Conservation (phyloP, 2,113 vertebrate genomes). For the Mastomys natalensis region DNA sequence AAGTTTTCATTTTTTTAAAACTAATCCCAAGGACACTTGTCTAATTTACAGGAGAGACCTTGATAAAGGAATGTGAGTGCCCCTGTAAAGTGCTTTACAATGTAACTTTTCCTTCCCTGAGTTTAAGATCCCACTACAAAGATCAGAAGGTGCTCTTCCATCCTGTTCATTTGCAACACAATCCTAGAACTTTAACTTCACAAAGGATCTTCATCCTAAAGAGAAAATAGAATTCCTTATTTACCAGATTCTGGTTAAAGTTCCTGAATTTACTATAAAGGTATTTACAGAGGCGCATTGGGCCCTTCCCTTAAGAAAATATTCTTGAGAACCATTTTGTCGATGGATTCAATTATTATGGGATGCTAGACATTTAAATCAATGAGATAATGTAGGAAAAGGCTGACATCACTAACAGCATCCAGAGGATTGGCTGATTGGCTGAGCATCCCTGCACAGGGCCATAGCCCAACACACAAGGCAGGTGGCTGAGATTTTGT, state of each 20-base stretch:
- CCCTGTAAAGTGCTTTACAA: conserved; percentile 6
- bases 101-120: not conserved
- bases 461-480: not conserved
- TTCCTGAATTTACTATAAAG: not conserved
- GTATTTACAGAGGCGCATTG: not conserved
- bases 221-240: not conserved
- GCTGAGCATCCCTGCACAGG: rapidly evolving
- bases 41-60: not conserved
- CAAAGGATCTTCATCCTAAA: not conserved
- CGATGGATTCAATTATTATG: not conserved
- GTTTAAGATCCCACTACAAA: not conserved
- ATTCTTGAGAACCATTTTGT: not conserved
- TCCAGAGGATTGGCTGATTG: not conserved
- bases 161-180: not conserved
- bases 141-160: not conserved
- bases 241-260: not conserved
- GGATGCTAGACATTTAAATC: not conserved
- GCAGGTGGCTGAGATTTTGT: not conserved
- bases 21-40: not conserved
- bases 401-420: not conserved
- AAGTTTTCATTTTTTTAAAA: not conserved
- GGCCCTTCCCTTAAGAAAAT: not conserved
- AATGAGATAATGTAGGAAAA: not conserved
- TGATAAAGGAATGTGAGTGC: not conserved
- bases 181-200: not conserved